Percentiles rank a stretch among this genome's conserved stretches.
Conservation (phyloP, 2,888 invertebrate genomes). For the Gari tellinella region DNA sequence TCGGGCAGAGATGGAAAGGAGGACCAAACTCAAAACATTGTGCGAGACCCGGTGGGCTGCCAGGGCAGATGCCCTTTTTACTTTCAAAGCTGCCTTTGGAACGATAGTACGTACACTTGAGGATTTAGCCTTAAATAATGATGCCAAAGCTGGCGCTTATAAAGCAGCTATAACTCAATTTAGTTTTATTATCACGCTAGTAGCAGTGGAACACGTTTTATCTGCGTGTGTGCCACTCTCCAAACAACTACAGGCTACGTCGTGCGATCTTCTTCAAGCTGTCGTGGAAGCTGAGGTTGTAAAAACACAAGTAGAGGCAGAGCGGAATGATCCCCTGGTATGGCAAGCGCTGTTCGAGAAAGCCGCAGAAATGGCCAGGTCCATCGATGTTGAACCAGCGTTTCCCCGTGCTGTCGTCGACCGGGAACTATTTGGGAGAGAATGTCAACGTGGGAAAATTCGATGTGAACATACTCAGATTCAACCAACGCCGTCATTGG, state of each 20-base stretch:
- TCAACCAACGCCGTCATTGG: too few relatives aligned
- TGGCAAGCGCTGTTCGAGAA: conserved; percentile 8
- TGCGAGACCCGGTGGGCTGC: conserved; percentile 35
- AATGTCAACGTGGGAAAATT: too few relatives aligned
- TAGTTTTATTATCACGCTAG: conserved; percentile 21
- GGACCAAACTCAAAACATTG: conserved; percentile 22
- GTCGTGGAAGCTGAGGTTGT: background rate
- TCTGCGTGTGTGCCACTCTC: conserved; percentile 21
- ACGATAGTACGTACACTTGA: background rate
- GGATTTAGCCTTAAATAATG: background rate
- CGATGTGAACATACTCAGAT: too few relatives aligned
- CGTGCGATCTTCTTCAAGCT: conserved; percentile 11
- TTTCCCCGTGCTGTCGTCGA: too few relatives aligned
- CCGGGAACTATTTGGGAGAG: too few relatives aligned
- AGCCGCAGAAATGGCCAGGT: conserved; percentile 1
- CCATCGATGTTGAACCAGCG: too few relatives aligned
- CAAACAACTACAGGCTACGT: conserved; percentile 14
- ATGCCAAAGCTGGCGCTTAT: conserved; percentile 15
- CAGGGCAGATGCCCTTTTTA: conserved; percentile 14
- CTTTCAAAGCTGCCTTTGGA: too few relatives aligned
- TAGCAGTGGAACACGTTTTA: conserved; percentile 26
- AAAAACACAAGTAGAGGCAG: background rate
- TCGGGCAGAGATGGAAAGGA: background rate
- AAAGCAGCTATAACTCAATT: conserved; percentile 9
- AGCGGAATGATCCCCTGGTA: conserved; percentile 4